Evolutionary conservation across 2,888 invertebrate genomes (phyloP).

Genomic region (Lepidonotus clava): DNA sequence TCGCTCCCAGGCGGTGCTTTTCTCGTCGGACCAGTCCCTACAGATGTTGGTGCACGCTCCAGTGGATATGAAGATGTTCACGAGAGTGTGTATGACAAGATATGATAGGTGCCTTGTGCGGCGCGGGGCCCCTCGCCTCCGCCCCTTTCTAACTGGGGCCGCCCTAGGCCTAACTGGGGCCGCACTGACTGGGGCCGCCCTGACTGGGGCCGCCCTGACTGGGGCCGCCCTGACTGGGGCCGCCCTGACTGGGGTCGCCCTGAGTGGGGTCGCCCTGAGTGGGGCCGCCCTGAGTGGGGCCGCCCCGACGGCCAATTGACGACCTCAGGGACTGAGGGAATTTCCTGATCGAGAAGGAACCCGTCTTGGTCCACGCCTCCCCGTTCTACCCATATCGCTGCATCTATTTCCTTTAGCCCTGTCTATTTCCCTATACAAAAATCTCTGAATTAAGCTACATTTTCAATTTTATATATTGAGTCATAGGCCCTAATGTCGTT

Average conservation of each 20-base stretch:
- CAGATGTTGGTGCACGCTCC: conserved; percentile 26
- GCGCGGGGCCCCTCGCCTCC: no score
- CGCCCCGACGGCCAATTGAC: not conserved
- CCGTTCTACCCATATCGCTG: not conserved
- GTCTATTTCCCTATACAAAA: not conserved
- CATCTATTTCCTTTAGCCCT: not conserved
- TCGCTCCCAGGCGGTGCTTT: conserved; percentile 17
- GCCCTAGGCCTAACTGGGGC: no score
- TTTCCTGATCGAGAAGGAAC: not conserved
- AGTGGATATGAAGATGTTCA: not conserved
- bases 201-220: no score
- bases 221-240: no score
- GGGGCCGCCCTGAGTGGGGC: conserved; percentile 16
- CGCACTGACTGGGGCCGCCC: no score
- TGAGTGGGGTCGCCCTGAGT: no score
- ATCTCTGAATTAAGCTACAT: no score
- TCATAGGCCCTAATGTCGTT: no score
- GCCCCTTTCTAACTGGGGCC: no score
- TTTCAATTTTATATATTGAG: no score
- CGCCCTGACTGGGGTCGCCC: no score
- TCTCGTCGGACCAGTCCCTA: not conserved
- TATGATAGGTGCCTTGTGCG: conserved; percentile 34
- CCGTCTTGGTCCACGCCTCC: not conserved
- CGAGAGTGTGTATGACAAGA: conserved; percentile 30
- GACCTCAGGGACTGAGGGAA: not conserved